A percentile compares a stretch with the other conserved stretches of the same genome.
Evolutionary conservation across 2,113 vertebrate genomes (phyloP).

Genomic region (Passer domesticus): DNA sequence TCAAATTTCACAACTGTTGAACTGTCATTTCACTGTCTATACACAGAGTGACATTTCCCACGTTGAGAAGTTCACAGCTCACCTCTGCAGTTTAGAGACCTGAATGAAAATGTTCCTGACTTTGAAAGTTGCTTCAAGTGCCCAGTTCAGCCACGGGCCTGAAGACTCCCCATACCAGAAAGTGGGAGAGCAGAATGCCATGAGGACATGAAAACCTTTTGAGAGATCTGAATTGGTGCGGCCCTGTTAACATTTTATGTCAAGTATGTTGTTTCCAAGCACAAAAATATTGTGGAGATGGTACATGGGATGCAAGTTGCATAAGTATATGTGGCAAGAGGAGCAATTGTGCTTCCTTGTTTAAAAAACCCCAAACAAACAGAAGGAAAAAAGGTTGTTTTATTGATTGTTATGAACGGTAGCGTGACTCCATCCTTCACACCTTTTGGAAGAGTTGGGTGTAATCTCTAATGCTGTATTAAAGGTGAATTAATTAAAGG

Average conservation of each 20-base stretch:
- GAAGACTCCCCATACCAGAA: neutral
- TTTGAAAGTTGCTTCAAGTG: neutral
- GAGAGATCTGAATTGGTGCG: neutral
- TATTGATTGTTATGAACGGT: neutral
- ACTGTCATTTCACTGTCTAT: neutral
- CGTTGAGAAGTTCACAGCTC: neutral
- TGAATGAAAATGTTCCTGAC: neutral
- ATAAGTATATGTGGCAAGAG: neutral
- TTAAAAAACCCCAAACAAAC: neutral
- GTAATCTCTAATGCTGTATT: neutral
- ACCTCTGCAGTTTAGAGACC: neutral
- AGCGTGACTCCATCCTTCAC: neutral
- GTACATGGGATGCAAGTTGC: neutral
- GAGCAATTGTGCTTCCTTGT: neutral
- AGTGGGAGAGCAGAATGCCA: fast-evolving
- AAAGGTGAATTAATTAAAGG: neutral
- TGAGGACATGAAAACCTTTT: neutral
- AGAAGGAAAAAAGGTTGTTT: neutral
- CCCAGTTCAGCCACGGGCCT: neutral
- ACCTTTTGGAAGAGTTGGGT: neutral
- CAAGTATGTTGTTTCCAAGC: neutral
- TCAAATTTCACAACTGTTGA: neutral
- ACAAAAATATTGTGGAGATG: neutral
- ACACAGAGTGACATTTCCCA: fast-evolving
- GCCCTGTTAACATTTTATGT: neutral